Evolutionary conservation across 2,888 invertebrate genomes (phyloP).

Genomic region (Caenorhabditis uteleia): DNA sequence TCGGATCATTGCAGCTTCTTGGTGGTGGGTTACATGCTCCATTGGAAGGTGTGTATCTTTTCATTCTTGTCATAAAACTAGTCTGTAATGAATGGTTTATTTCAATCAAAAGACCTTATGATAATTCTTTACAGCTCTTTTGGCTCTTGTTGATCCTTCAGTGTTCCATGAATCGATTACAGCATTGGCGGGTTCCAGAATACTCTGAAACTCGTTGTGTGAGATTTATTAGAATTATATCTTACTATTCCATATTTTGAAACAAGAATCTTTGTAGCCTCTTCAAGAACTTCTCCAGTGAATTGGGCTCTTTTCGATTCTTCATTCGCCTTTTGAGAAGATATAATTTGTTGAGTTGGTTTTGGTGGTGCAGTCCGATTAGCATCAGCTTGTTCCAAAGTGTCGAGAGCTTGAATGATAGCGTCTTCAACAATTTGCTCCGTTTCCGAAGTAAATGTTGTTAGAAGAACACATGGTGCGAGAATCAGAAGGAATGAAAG

Average conservation of each 20-base stretch:
- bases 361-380: neutral
- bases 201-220: conserved; percentile 2
- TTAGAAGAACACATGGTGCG: too few relatives aligned
- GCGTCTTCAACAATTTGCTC: neutral
- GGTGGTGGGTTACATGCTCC: conserved; percentile 23
- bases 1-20: conserved; percentile 15
- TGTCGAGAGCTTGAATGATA: neutral
- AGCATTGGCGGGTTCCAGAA: conserved; percentile 22
- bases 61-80: neutral
- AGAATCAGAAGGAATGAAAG: too few relatives aligned
- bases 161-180: conserved; percentile 17
- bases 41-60: neutral
- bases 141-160: neutral
- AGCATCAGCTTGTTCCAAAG: neutral
- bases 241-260: conserved; percentile 20
- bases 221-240: neutral
- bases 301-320: conserved; percentile 26
- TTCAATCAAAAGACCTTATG: neutral
- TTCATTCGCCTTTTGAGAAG: conserved; percentile 30
- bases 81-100: neutral
- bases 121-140: conserved; percentile 1
- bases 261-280: conserved; percentile 26
- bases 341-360: conserved; percentile 4
- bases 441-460: too few relatives aligned
- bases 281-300: conserved; percentile 29